Base-by-base conservation (phyloP, 2,113 vertebrate species). In the Hypomesus transpacificus region DNA sequence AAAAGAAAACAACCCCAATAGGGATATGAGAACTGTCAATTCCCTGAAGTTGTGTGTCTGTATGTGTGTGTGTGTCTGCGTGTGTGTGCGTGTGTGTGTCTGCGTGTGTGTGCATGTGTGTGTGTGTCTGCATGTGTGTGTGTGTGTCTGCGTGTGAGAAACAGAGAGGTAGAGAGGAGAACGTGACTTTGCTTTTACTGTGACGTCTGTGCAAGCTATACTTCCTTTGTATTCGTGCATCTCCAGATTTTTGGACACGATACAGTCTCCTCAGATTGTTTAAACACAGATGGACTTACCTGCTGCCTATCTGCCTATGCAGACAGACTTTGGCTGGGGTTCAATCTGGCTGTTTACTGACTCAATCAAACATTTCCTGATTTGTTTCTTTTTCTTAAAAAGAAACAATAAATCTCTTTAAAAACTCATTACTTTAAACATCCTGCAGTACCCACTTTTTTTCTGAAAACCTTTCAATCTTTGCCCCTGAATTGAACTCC, bases 181-280 rank as follows among this genome's bases (percentile, higher is more conserved):
- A 77, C 84, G 77, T 67, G 87, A 82, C 85, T 86, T 79, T 64
- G 71, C 21, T 84, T 75, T 74, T 75, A 80, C 74, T 78, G 73
- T 79, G 76, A 84, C 80, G 74, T 85, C 79, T 86, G 82, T 87
- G 77, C 60, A 51, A 75, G 39, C 70, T 81, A 14, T n/a, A 58
- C 74, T 79, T 74, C 68, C 72, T 73, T 65, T 73, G 63, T 74
- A 76, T 74, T 76, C 74, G 68, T 74, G 70, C 80, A 81, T 34
- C 77, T 68, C 75, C 66, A 46, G 39, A 46, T 4, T 51, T 66
- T 66, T 53, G 79, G 77, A 83, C 53, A 70, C 79, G 79, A 84
- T 81, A 75, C 77, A 75, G 3, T 70, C 67, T 39, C 14, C 75
- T 51, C 26, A 17, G n/a, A 21, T 26, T 52, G 21, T 58, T n/a